Percentiles rank a stretch among this genome's conserved stretches.
phyloP scores from a whole-genome alignment of 2,888 invertebrate genomes.

The Amiota communis region DNA sequence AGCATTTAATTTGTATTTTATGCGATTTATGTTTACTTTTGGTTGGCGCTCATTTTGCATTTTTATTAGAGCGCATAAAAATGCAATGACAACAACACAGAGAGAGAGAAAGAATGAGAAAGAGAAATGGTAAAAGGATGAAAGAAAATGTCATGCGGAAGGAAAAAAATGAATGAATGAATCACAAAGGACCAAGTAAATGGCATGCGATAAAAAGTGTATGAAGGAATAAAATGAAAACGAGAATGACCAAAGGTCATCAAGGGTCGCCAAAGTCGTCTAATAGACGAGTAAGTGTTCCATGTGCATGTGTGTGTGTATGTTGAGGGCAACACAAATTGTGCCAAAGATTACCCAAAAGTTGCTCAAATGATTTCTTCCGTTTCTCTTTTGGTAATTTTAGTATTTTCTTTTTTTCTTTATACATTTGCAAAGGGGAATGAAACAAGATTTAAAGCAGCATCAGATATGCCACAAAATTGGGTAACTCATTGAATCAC shows the following conservation, averaged over 20 bases:
- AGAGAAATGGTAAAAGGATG: neutral
- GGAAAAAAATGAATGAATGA: conserved; percentile 15
- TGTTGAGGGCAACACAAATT: neutral
- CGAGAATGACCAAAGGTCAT: neutral
- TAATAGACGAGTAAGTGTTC: neutral
- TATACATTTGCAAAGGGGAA: neutral
- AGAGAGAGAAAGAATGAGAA: neutral
- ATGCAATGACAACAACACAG: conserved; percentile 23
- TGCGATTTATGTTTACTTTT: conserved; percentile 56
- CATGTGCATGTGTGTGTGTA: neutral
- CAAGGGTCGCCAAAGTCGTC: neutral
- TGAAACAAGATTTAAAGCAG: neutral
- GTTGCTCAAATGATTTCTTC: neutral
- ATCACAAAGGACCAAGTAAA: conserved; percentile 21
- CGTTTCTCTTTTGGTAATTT: no score
- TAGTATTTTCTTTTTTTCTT: neutral
- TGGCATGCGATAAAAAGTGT: conserved; percentile 19
- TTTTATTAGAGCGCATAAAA: conserved; percentile 53
- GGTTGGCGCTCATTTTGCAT: conserved; percentile 51
- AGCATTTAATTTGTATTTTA: conserved; percentile 60
- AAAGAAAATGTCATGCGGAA: neutral
- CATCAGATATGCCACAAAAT: no score
- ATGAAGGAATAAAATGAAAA: conserved; percentile 7
- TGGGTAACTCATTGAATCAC: no score
- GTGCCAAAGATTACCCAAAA: neutral